Evolutionary conservation across 1,140 invertebrate species (phyloP), one percentile per base, ranked within the genome.

Genomic region (Tetragonula clypearis): DNA sequence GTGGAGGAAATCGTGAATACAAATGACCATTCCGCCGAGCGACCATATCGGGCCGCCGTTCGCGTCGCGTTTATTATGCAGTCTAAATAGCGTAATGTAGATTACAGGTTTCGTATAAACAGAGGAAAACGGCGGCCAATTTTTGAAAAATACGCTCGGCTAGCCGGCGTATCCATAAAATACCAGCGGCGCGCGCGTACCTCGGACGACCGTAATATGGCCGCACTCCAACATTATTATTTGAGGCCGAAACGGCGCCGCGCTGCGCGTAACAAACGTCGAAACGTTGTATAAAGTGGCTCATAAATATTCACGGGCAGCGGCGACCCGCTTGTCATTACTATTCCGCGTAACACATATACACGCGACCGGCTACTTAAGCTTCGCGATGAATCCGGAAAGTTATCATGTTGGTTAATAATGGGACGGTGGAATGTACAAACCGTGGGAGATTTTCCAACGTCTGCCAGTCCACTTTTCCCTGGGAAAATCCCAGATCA

Each of bases 261-360:
- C 65, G 81, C 35, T 41, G 74, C 74, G 58, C 58, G 81, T 83
- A 83, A 83, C 81, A 83, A 78, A 68, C 81, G 81, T 83, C 65
- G 81, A 83, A 83, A 83, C 75, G 82, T 84, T 79, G 65, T 60
- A 84, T 79, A 84, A 84, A 84, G 75, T 84, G 66, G 82, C 56
- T 79, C 82, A 71, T 84, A 79, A 84, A 84, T 84, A 84, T 84
- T 84, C 82, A 84, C 75, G 35, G 49, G n/a, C 1, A 30, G 35
- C 66, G 56, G 9, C 41, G 35, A 65, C 23, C 55, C 82, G 53
- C 56, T 84, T 55, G 82, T 84, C 82, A 84, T 84, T 71, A 35
- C 68, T 79, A 71, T 71, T 84, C 75, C 82, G 3, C 58, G 66
- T 78, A 77, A 83, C 74, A 66, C 53, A 78, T 58, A 21, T 15